phyloP scores from a whole-genome alignment of 2,113 vertebrate species.

The Albula glossodonta region DNA sequence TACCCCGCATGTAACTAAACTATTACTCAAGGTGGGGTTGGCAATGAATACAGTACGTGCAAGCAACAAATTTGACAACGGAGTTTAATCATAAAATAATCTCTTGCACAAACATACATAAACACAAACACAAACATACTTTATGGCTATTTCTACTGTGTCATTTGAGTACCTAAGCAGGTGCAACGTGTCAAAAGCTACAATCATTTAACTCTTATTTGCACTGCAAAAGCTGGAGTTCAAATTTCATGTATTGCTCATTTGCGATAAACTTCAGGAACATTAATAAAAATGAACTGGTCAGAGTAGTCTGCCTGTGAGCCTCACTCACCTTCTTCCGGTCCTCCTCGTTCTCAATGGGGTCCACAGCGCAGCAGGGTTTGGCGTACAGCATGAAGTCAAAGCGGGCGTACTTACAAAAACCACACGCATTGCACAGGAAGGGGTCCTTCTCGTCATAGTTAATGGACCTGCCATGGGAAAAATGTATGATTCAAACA shows the following conservation, averaged over 20 bases:
- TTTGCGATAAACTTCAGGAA: no score
- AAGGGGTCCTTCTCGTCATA: conserved; percentile 98
- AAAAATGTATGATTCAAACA: not conserved
- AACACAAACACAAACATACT: not conserved
- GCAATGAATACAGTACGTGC: not conserved
- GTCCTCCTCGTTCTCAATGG: conserved; percentile 97
- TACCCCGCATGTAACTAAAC: not conserved
- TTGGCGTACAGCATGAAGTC: conserved; percentile 98
- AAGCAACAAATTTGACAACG: no score
- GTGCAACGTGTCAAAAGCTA: not conserved
- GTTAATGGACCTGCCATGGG: conserved; percentile 86
- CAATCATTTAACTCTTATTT: not conserved
- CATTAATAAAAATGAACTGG: no score
- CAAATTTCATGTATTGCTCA: no score
- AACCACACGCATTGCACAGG: conserved; percentile 96
- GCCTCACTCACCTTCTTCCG: conserved; percentile 84
- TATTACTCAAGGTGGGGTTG: not conserved
- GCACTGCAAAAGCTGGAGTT: no score
- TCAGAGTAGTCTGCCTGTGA: not conserved
- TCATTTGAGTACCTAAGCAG: no score
- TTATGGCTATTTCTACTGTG: no score
- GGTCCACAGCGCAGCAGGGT: conserved; percentile 96
- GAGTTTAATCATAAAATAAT: no score
- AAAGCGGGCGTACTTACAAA: conserved; percentile 98
- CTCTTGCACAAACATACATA: no score